Conservation (phyloP, 2,888 invertebrate species). For the Erynnis tages region DNA sequence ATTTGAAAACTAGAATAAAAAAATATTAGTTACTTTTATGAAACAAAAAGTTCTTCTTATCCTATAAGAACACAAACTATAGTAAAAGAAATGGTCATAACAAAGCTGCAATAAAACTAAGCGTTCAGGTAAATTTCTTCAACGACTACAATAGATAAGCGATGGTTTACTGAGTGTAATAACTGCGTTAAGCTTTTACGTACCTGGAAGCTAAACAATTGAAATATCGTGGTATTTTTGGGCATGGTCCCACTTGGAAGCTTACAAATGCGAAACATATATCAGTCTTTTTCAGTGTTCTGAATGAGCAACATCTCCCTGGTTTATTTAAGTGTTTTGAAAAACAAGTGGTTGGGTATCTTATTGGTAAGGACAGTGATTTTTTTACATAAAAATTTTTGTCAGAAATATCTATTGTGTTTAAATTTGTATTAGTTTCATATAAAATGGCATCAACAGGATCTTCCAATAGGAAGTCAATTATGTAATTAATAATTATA, state of each 20-base stretch:
- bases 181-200: slow-evolving; percentile 12
- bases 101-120: slow-evolving; percentile 13
- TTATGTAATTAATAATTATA: too few species aligned
- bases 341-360: background rate
- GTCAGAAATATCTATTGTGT: background rate
- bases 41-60: background rate
- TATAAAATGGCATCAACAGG: too few species aligned
- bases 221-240: slow-evolving; percentile 27
- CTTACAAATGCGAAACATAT: slow-evolving; percentile 23
- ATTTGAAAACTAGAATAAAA: background rate
- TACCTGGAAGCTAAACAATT: slow-evolving; percentile 31
- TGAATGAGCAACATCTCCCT: slow-evolving; percentile 12
- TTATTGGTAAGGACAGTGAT: background rate
- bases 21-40: background rate
- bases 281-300: slow-evolving; percentile 12
- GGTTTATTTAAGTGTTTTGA: slow-evolving; percentile 7
- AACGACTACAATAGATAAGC: slow-evolving; percentile 22
- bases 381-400: background rate
- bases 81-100: slow-evolving; percentile 2
- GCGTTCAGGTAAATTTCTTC: slow-evolving; percentile 25
- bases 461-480: slow-evolving; percentile 12
- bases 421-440: background rate
- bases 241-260: slow-evolving; percentile 20
- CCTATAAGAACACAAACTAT: slow-evolving; percentile 21
- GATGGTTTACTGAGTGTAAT: slow-evolving; percentile 15